Evolutionary conservation across 2,113 vertebrate genomes (phyloP).

Genomic region (Urocolius indicus): DNA sequence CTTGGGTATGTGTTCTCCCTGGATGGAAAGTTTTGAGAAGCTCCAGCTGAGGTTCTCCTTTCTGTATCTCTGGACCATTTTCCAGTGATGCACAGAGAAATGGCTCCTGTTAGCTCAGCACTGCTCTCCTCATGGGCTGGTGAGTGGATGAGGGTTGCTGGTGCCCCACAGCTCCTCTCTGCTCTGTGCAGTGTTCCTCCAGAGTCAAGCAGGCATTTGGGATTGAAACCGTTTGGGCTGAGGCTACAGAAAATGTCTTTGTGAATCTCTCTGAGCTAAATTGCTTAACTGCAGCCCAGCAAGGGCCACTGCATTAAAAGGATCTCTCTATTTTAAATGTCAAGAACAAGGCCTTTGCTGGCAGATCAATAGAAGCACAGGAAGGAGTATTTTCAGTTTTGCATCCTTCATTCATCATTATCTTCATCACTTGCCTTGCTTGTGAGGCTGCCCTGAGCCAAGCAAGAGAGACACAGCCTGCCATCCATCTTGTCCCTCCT

Average conservation of each 20-base stretch:
- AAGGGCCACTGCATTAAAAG: conserved; percentile 6
- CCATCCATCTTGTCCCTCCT: neutral
- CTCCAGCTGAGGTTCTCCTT: neutral
- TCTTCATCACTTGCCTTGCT: conserved; percentile 13
- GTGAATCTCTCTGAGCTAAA: neutral
- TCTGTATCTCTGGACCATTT: neutral
- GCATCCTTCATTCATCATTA: conserved; percentile 64
- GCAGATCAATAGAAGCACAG: conserved; percentile 44
- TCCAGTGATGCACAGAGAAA: neutral
- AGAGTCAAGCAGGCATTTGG: neutral
- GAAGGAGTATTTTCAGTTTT: conserved; percentile 55
- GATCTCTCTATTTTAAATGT: conserved; percentile 36
- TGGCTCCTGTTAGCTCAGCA: neutral
- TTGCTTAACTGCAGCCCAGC: neutral
- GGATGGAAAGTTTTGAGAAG: accelerated
- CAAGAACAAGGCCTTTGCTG: conserved; percentile 48
- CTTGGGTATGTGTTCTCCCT: neutral
- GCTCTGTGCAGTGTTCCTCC: neutral
- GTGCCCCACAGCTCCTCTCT: neutral
- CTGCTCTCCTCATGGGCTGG: accelerated
- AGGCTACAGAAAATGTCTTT: neutral
- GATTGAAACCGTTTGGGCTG: neutral
- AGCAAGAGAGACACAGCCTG: neutral
- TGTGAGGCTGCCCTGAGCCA: neutral
- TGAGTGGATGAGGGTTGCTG: accelerated